Conservation (phyloP, 64 coral and sea anemone genomes). For the Actinia tenebrosa region DNA sequence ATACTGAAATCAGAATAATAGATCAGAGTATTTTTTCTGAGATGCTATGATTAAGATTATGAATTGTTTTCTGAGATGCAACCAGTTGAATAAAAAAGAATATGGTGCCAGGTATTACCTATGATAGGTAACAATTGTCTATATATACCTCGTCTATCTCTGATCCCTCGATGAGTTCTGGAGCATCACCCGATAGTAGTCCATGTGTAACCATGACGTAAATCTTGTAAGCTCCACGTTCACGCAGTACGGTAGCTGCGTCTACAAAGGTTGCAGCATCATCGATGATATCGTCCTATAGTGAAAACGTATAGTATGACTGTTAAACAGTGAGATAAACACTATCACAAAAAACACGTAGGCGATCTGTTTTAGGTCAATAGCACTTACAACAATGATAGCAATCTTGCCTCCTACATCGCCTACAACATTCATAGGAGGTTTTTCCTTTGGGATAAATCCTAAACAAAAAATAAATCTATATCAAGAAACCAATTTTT, state of each 20-base stretch:
- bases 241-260: conserved; percentile 68
- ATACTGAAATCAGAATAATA: no score
- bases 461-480: conserved; percentile 33
- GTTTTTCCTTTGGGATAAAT: conserved; percentile 95
- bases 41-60: no score
- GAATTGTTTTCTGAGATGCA: no score
- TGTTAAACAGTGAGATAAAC: no score
- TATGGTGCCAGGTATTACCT: no score
- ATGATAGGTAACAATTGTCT: no score
- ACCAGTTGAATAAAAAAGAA: no score
- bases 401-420: conserved; percentile 97
- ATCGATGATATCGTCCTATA: conserved; percentile 95
- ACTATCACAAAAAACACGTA: no score
- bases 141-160: conserved; percentile 78
- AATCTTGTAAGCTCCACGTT: conserved; percentile 85
- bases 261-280: conserved; percentile 78
- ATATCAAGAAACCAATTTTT: no score
- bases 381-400: conserved; percentile 79
- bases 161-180: conserved; percentile 65
- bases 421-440: conserved; percentile 98
- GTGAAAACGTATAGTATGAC: not conserved
- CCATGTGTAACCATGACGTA: conserved; percentile 98
- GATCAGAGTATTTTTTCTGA: no score
- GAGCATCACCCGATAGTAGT: conserved; percentile 66
- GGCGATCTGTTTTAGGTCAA: no score